Base-by-base conservation (phyloP, 2,888 invertebrate species). In the Podabrus alpinus region DNA sequence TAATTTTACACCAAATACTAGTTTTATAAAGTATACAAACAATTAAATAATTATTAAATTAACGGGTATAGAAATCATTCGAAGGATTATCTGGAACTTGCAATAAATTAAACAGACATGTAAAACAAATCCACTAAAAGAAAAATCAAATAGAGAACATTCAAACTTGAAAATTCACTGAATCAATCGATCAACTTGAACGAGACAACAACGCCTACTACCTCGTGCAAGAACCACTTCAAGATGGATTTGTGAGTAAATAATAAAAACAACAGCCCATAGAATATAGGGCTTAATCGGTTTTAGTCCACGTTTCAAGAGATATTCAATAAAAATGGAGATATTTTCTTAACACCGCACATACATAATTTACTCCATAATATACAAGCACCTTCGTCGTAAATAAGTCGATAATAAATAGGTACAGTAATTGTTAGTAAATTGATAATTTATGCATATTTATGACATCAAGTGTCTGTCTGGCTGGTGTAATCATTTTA, bases 91-190 rank as follows among this genome's bases (percentile, higher is more conserved):
- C n/a, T 2, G 45, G 5, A 45, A n/a, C n/a, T 45, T 45, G 7
- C n/a, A 45, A 29, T n/a, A 13, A 29, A 29, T 45, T 45, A n/a
- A n/a, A n/a, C 45, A 45, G 45, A 45, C 45, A 62, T 64, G 62
- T 64, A 64, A 64, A 62, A 62, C 62, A 19, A n/a, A 19, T 19
- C 17, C 13, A 19, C 19, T 19, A 62, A 64, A 19, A 21, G n/a
- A 15, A 82, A 82, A 82, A 83, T 82, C 76, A 79, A 80, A 78
- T 78, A 79, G 77, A 77, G 77, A 80, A 82, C 79, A 81, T 79
- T 80, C 81, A 82, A 83, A 82, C 83, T 82, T 81, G 82, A 82
- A 83, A 81, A 82, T 83, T 82, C 83, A 80, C 79, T 80, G 82
- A 83, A 83, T 81, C 81, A 83, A 83, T 83, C 82, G 82, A 83